Base-by-base conservation (phyloP, 2,888 invertebrate species). In the Ormyrus thymus region DNA sequence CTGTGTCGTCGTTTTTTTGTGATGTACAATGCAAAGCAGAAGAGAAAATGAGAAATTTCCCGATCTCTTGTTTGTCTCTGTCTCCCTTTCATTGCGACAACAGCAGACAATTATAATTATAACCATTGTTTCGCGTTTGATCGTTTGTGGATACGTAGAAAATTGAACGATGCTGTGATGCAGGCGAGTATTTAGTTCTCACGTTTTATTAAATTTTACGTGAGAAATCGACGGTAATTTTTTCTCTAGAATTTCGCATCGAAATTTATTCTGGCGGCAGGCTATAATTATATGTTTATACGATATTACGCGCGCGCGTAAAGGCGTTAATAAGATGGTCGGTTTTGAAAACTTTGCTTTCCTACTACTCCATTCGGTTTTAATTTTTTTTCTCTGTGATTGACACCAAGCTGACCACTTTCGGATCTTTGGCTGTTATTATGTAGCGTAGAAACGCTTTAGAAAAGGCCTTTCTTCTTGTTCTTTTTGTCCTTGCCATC, bases 401-500 rank as follows among this genome's bases (percentile, higher is more conserved):
- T 61, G 48, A 73, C 48, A 80, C 68, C 74, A 74, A 74, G 74
- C 75, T 61, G 76, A 79, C 77, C 79, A 66, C 72, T 78, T 62
- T 76, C 59, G 74, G 74, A 77, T 80, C 72, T 69, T 80, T 79
- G 79, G 72, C 76, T 77, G 82, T 46, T 61, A 56, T 72, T 64
- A 81, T 76, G 78, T 82, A 84, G 69, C 29, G 61, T 43, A 55
- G 15, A 74, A 59, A 58, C 66, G 64, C 58, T 85, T 93, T 95
- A 96, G 92, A 97, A 96, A 91, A 96, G 94, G 90, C 96, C 96
- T 92, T 96, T 96, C 93, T 96, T 96, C 93, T 95, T 95, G 90
- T 93, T 95, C 92, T 96, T 96, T 91, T 96, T 96, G 88, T 96
- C 96, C 91, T 96, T 96, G 86, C 96, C 96, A 89, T 96, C 96